Evolutionary conservation across 2,113 vertebrate species (phyloP), one percentile per base, ranked within the genome.

Genomic region (Amazona vittata): DNA sequence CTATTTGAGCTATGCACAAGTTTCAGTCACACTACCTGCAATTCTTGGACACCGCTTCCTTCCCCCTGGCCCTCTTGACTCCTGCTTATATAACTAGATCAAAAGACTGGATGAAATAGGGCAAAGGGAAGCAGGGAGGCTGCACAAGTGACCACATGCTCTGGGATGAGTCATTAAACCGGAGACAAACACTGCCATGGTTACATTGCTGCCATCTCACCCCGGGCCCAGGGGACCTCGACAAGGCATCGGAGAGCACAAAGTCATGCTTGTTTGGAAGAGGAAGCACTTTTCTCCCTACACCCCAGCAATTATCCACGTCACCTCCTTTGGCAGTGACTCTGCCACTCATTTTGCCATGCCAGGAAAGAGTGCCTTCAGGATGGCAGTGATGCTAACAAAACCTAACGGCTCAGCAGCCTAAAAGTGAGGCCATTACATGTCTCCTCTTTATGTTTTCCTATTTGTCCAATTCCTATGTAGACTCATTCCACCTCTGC

Each of bases 61-160:
- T 79, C 20, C 57, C 83, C 77, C 39, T n/a, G 63, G 35, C 67
- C 62, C 67, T 78, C 82, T 87, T 12, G 8, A 83, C 82, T 96
- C 74, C 68, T 29, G 35, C 71, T 97, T 97, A 97, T 64, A 59
- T 95, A 97, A 97, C 92, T 89, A 94, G 91, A 96, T 94, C 92
- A 96, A 96, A 97, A 97, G 93, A 93, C 44, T 76, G 92, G 91
- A 93, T 94, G 94, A 97, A 97, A 97, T 60, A 97, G 94, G 96
- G 96, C 97, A 97, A 94, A 96, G 96, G 86, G 96, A 97, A 96
- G 37, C 92, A 65, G 89, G 89, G 94, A 96, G 86, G 92, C 89
- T 92, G 87, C 62, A 90, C 93, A 96, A 6, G 44, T 96, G 95
- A 92, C 44, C 70, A 22, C 89, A 97, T 63, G 94, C 96, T 97